A percentile compares a stretch with the other conserved stretches of the same genome.
phyloP scores from a whole-genome alignment of 2,888 invertebrate genomes.

The Andrena camellia region DNA sequence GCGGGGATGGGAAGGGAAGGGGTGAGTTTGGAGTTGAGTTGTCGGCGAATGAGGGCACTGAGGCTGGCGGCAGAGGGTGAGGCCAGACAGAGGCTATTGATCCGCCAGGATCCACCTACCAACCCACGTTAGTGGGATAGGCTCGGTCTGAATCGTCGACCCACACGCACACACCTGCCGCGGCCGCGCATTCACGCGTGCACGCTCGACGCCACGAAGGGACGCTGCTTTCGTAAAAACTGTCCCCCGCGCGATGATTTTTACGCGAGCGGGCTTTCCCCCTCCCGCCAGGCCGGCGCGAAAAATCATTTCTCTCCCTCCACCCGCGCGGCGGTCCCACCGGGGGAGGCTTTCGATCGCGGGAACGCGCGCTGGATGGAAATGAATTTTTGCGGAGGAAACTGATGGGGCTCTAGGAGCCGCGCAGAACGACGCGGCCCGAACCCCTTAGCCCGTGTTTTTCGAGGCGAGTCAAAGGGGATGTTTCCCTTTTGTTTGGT shows the following conservation, averaged over 20 bases:
- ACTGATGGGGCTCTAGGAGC: not conserved
- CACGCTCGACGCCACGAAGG: conserved; percentile 19
- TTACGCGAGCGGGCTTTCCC: conserved; percentile 31
- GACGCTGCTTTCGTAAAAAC: conserved; percentile 12
- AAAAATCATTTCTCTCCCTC: conserved; percentile 5
- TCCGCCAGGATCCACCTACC: conserved; percentile 82
- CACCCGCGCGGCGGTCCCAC: not conserved
- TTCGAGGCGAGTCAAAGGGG: no score
- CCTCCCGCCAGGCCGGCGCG: not conserved
- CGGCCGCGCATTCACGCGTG: not conserved
- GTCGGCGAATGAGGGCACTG: conserved; percentile 82
- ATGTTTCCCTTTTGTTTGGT: no score
- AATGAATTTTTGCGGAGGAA: not conserved
- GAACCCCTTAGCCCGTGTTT: no score
- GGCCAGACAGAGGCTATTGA: conserved; percentile 84
- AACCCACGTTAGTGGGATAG: conserved; percentile 82
- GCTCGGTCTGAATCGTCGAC: conserved; percentile 81
- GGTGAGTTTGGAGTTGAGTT: conserved; percentile 78
- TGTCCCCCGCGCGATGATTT: conserved; percentile 27
- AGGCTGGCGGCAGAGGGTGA: conserved; percentile 82
- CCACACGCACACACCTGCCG: conserved; percentile 58
- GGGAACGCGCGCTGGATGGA: not conserved
- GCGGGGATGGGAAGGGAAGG: conserved; percentile 38
- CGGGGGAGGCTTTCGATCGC: not conserved
- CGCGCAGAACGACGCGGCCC: no score